phyloP scores from a whole-genome alignment of 2,888 invertebrate species.

The Ramazzottius varieornatus region DNA sequence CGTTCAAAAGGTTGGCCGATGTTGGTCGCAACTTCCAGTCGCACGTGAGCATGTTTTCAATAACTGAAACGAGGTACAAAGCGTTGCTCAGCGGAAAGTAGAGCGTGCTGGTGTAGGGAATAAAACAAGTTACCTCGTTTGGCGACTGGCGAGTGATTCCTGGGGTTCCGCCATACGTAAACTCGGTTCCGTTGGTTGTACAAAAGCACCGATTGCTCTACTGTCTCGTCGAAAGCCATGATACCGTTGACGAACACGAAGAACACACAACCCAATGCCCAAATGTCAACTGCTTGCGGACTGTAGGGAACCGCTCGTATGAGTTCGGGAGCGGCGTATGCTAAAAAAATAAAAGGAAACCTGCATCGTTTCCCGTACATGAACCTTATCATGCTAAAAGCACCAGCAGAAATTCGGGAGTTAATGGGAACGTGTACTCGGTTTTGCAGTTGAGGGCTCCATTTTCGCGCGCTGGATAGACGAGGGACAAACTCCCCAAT shows the following conservation, averaged over 20 bases:
- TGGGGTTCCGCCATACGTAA: not conserved
- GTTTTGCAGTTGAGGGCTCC: too few species aligned
- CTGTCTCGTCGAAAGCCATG: not conserved
- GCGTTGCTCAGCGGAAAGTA: too few species aligned
- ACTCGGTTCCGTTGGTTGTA: conserved; percentile 2
- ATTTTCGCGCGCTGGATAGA: too few species aligned
- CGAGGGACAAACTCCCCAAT: too few species aligned
- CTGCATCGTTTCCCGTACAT: too few species aligned
- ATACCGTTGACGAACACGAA: not conserved
- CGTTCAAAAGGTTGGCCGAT: not conserved
- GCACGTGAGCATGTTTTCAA: not conserved
- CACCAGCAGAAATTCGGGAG: too few species aligned
- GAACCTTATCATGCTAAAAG: too few species aligned
- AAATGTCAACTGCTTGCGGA: not conserved
- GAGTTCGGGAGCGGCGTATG: not conserved
- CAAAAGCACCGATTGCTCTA: not conserved
- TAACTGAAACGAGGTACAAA: not conserved
- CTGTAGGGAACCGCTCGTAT: conserved; percentile 1
- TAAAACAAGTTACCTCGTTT: not conserved
- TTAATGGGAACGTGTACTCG: too few species aligned
- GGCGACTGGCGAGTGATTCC: not conserved
- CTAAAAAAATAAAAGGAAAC: too few species aligned
- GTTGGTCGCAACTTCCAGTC: conserved; percentile 4
- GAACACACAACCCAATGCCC: not conserved
- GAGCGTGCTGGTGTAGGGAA: too few species aligned